These are phyloP conservation scores for Xiphophorus maculatus DNA, from an alignment of 2,113 vertebrate species.

Conservation along the genomic window DNA sequence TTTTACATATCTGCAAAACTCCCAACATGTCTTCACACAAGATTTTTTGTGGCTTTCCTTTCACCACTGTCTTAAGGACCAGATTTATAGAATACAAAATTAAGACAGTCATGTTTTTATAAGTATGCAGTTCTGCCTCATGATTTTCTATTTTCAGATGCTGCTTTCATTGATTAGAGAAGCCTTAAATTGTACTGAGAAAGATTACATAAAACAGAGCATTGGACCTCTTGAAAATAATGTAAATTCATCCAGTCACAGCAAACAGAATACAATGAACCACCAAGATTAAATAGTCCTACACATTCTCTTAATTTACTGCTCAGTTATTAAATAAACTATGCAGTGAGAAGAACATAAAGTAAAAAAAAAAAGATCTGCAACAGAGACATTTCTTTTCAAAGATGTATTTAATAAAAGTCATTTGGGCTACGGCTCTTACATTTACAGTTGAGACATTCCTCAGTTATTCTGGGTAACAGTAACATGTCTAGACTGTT, in stretches of 20 bases:
- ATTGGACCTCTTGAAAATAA: neutral
- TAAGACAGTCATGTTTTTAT: neutral
- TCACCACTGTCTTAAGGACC: too few relatives aligned
- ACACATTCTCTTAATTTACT: neutral
- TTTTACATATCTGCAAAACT: too few relatives aligned
- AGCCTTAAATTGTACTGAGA: neutral
- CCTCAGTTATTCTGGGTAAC: constrained; percentile 79
- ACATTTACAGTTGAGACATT: constrained; percentile 83
- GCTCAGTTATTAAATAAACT: neutral
- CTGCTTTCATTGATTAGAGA: neutral
- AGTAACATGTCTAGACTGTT: constrained; percentile 79
- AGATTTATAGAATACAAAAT: too few relatives aligned
- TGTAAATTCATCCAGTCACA: neutral
- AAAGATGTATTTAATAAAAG: constrained; percentile 83
- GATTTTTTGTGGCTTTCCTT: too few relatives aligned
- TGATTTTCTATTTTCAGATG: neutral
- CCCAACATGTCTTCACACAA: too few relatives aligned
- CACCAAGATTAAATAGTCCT: neutral
- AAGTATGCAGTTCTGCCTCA: neutral
- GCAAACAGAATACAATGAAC: neutral
- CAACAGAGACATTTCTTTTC: constrained; percentile 46
- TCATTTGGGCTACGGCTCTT: constrained; percentile 81
- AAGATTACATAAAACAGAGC: neutral
- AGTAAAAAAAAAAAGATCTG: constrained; percentile 1
- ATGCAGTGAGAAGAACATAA: neutral